These are phyloP conservation scores for Lasioglossum baleicum DNA, from an alignment of 1,140 invertebrate genomes.

Conservation along the genomic window DNA sequence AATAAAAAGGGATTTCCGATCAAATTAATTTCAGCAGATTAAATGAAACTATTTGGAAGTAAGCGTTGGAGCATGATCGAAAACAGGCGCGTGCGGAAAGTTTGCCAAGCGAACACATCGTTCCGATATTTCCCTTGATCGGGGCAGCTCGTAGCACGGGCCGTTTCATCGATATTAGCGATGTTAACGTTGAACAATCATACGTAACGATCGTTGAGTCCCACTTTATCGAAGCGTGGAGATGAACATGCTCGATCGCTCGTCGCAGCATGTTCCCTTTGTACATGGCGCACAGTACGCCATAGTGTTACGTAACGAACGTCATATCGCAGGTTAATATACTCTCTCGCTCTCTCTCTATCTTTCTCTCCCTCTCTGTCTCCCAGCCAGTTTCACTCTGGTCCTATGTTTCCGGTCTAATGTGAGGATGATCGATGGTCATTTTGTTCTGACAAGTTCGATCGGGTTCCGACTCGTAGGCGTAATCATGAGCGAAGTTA, in stretches of 20 bases:
- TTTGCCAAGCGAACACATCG: constrained; percentile 1
- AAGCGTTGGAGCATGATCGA: neutral
- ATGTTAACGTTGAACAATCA: constrained; percentile 14
- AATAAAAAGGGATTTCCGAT: neutral
- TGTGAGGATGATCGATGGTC: constrained; percentile 41
- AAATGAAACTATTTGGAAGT: neutral
- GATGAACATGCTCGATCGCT: constrained; percentile 19
- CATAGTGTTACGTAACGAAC: constrained; percentile 40
- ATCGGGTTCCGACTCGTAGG: constrained; percentile 37
- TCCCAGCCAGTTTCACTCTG: neutral
- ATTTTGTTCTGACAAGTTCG: constrained; percentile 45
- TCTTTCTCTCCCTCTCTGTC: neutral
- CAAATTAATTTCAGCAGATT: neutral
- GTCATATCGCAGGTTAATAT: constrained; percentile 40
- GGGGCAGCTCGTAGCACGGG: too few species aligned
- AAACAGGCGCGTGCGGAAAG: neutral
- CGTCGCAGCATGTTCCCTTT: constrained; percentile 25
- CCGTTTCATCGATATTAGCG: neutral
- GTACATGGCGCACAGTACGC: constrained; percentile 8
- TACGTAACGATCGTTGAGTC: constrained; percentile 14
- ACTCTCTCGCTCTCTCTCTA: neutral
- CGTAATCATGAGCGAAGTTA: constrained; percentile 41
- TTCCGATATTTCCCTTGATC: neutral
- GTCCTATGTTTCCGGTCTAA: constrained; percentile 18
- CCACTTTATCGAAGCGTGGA: constrained; percentile 15